A percentile compares a stretch with the other conserved stretches of the same genome.
Conservation (phyloP, 2,113 vertebrate species). For the Propithecus coquereli region DNA sequence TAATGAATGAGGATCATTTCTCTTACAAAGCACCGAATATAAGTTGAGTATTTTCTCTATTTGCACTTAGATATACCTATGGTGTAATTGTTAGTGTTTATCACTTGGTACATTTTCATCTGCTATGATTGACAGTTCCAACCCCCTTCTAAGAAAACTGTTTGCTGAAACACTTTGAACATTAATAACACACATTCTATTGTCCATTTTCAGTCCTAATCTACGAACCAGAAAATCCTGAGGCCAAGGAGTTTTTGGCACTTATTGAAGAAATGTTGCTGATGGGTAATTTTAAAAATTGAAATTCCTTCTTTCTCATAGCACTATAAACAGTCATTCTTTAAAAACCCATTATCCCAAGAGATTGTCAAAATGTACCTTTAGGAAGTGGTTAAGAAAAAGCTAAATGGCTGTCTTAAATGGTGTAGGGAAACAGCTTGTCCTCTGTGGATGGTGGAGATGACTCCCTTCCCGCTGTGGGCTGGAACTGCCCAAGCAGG, state of each 20-base stretch:
- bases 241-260: constrained; percentile 85
- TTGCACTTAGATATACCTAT: background rate
- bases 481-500: background rate
- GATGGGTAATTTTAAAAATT: constrained; percentile 78
- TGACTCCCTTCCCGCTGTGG: background rate
- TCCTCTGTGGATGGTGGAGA: background rate
- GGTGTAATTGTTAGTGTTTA: background rate
- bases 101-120: constrained; percentile 8
- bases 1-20: background rate
- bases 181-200: constrained; percentile 42
- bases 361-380: background rate
- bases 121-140: constrained; percentile 22
- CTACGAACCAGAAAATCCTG: constrained; percentile 87
- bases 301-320: background rate
- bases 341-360: constrained; percentile 8
- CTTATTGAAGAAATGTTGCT: constrained; percentile 86
- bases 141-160: background rate
- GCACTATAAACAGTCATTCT: background rate
- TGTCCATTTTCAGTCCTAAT: constrained; percentile 84
- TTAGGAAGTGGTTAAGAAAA: constrained; percentile 39
- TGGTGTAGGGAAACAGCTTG: background rate
- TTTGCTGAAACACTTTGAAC: constrained; percentile 41
- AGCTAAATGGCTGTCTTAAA: background rate
- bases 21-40: background rate
- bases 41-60: constrained; percentile 3